Evolutionary conservation across 2,797 vertebrate genomes (phyloP).

Genomic region (Cynopterus sphinx): DNA sequence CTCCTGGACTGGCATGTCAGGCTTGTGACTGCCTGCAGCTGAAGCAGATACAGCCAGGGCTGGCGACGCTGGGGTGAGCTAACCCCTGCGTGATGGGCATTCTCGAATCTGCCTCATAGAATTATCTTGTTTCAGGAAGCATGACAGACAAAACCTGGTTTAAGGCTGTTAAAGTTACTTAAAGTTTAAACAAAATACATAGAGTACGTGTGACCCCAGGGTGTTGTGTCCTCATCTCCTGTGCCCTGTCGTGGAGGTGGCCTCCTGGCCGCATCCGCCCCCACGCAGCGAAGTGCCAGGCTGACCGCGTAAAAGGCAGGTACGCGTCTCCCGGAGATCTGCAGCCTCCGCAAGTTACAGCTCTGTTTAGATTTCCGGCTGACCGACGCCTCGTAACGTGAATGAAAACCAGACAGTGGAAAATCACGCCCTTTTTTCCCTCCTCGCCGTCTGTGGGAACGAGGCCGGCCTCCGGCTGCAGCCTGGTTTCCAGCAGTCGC

Average conservation of each 20-base stretch:
- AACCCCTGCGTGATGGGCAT: not conserved
- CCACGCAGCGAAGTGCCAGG: not conserved
- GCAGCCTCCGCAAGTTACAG: not conserved
- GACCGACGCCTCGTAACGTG: not conserved
- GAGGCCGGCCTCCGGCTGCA: not conserved
- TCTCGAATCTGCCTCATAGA: not conserved
- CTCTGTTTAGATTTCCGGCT: constrained; percentile 37
- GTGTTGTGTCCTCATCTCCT: not conserved
- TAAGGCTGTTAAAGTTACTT: not conserved
- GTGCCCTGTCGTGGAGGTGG: not conserved
- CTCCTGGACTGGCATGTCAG: not conserved
- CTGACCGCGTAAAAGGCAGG: not conserved
- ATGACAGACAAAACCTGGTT: not conserved
- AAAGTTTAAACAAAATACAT: not conserved
- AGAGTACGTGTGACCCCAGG: not conserved
- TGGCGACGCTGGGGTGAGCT: not conserved
- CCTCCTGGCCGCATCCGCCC: not conserved
- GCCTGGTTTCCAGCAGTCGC: not conserved
- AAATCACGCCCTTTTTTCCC: not conserved
- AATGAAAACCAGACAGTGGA: constrained; percentile 41
- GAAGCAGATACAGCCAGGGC: not conserved
- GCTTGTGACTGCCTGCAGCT: not conserved
- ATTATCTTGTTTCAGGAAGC: not conserved
- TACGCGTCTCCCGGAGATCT: not conserved
- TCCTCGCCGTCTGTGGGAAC: not conserved